Evolutionary conservation across 2,888 invertebrate genomes (phyloP), one percentile per base, ranked within the genome.

Genomic region (Agonopterix arenella): DNA sequence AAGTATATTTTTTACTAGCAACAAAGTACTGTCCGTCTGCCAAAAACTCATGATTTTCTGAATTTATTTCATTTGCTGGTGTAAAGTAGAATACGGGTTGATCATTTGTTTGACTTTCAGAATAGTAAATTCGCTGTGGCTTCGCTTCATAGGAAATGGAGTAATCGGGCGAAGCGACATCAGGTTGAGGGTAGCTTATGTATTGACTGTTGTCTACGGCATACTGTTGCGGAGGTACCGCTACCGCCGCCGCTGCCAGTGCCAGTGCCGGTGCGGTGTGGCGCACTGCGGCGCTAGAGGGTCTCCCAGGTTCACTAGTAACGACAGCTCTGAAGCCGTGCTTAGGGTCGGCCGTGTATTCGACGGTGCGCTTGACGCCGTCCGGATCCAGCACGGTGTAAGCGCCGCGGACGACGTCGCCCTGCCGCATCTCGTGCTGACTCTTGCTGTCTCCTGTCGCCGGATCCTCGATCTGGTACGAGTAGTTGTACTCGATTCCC

Each of bases 281-380:
- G 4, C 18, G 18, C 18, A 16, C 16, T 16, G 16, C 18, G 18
- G 40, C 9, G n/a, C 3, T 5, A 40, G 10, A 9, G 40, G 40
- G 10, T 40, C n/a, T 4, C 4, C 28, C 5, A 11, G 89, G 86
- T 53, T 90, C 89, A 52, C 80, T 84, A 41, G 79, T 76, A 1
- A 91, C 70, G 1, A 89, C 77, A 16, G 91, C 91, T 62, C 88
- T 85, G 71, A 90, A 91, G 9, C 91, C 91, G 49, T 85, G 77
- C 52, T 79, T 68, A 0, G 89, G 74, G 52, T 90, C 91, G n/a
- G 88, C 85, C 0, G 80, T 84, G 59, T 90, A 90, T 49, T 86
- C 77, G 1, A 90, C 90, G 1, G 77, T 84, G 1, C 90, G 73
- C 51, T 80, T 84, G 0, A 73, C 80, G 1, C 89, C 89, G 51